phyloP scores from a whole-genome alignment of 1,140 invertebrate genomes.

The Fopius arisanus region DNA sequence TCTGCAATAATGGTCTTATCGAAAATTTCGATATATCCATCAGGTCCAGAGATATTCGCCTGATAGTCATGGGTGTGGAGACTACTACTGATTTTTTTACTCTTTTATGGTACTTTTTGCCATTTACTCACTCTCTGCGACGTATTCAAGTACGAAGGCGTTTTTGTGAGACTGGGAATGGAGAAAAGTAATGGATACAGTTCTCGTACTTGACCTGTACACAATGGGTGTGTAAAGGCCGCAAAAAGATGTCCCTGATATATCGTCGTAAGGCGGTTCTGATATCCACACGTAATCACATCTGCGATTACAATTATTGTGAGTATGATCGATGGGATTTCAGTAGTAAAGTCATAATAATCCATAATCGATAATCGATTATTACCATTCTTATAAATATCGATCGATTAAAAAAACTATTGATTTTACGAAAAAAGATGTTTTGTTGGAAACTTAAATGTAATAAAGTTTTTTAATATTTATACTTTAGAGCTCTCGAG shows the following conservation, averaged over 20 bases:
- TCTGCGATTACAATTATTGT: conserved; percentile 40
- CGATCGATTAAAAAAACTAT: no score
- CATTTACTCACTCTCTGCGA: conserved; percentile 70
- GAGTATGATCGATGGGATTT: conserved; percentile 3
- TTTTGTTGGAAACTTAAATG: no score
- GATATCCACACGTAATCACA: conserved; percentile 76
- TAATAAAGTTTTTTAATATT: no score
- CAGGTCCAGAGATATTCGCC: conserved; percentile 11
- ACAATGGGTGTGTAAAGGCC: conserved; percentile 66
- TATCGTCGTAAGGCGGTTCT: conserved; percentile 74
- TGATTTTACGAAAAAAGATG: no score
- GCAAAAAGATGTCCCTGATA: conserved; percentile 71
- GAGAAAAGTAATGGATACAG: conserved; percentile 70
- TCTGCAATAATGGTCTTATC: background rate
- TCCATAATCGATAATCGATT: no score
- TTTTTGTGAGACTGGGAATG: conserved; percentile 71
- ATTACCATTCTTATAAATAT: no score
- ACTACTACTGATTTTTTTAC: no score
- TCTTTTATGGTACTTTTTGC: no score
- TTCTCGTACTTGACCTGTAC: conserved; percentile 72
- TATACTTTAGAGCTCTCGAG: no score
- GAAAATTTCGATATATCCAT: background rate
- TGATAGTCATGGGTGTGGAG: no score
- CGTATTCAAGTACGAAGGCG: conserved; percentile 73
- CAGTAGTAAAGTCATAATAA: no score